Conservation (phyloP, 2,113 vertebrate genomes). For the Psilopogon haemacephalus region DNA sequence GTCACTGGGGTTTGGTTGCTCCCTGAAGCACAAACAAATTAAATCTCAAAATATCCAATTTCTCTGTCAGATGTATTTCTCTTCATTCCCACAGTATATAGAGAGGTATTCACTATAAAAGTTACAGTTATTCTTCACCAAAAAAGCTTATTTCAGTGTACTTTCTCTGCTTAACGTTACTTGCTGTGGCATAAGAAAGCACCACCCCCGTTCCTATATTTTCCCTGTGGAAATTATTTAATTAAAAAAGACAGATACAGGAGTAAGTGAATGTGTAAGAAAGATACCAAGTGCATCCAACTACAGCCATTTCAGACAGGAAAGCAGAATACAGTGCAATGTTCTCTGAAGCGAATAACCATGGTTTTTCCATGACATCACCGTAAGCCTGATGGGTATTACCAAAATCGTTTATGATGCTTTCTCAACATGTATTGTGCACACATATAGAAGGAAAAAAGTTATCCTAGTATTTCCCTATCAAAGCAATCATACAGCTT, state of each 20-base stretch:
- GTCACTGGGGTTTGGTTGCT: neutral
- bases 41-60: neutral
- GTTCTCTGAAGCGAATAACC: neutral
- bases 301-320: neutral
- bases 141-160: neutral
- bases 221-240: neutral
- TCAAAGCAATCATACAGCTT: neutral
- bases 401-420: neutral
- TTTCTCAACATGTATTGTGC: neutral
- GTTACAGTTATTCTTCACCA: neutral
- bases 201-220: neutral
- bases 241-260: neutral
- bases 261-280: neutral
- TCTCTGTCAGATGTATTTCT: neutral
- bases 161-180: neutral
- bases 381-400: neutral
- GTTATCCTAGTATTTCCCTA: neutral
- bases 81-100: neutral
- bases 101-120: neutral
- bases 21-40: neutral
- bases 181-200: neutral
- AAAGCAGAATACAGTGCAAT: neutral
- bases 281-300: neutral
- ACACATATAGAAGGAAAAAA: neutral
- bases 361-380: neutral